These are phyloP conservation scores for Mastomys natalensis DNA, from an alignment of 2,113 vertebrate genomes.

Conservation along the genomic window DNA sequence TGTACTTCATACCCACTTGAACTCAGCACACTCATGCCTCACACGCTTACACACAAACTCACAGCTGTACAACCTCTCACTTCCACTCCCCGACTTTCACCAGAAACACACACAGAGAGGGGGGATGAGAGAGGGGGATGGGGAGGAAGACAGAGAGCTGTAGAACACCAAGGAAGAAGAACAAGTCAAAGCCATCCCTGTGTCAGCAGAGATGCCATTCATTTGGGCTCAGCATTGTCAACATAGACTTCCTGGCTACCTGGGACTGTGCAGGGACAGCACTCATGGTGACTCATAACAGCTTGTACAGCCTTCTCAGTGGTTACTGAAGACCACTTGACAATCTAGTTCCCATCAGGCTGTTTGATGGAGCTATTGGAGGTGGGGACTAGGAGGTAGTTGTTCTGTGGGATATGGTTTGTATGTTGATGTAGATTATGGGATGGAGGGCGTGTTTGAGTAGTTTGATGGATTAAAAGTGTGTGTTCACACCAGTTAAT, in stretches of 20 bases:
- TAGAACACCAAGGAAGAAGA: neutral
- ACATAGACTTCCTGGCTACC: neutral
- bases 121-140: neutral
- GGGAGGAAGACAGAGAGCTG: neutral
- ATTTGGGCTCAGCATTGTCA: neutral
- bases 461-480: neutral
- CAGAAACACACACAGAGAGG: neutral
- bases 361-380: neutral
- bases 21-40: too few species aligned
- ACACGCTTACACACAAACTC: neutral
- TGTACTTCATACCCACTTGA: fast-evolving
- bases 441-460: neutral
- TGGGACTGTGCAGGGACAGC: neutral
- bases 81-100: neutral
- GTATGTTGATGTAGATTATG: neutral
- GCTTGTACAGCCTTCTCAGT: neutral
- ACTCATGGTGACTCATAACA: fast-evolving
- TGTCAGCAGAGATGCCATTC: neutral
- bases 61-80: neutral
- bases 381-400: neutral
- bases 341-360: neutral
- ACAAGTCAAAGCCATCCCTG: neutral
- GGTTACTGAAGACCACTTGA: neutral
- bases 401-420: neutral
- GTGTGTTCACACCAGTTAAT: too few species aligned